Base-by-base conservation (phyloP, 1,140 invertebrate species). In the Drosophila pectinifera region DNA sequence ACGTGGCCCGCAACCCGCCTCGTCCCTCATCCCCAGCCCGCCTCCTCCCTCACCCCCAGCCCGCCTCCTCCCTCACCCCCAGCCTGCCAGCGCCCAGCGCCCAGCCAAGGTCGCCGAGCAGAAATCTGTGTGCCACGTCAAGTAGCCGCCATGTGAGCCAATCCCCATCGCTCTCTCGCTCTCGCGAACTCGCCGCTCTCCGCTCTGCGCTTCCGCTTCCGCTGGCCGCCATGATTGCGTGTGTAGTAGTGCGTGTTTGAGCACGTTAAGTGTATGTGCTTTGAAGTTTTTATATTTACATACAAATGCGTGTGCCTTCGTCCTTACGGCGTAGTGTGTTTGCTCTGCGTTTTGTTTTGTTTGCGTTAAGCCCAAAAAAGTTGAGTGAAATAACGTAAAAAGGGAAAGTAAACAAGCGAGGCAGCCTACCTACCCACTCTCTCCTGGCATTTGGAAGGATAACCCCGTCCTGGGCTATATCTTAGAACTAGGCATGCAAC, bases 271-370 rank as follows among this genome's bases (percentile, higher is more conserved):
- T 89, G 80, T 80, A 57, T 89, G 72, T 88, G 84, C 83, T 88
- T 88, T 88, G 80, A 88, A 88, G 79, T 86, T 88, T 86, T 79
- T 64, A 85, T 78, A 86, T 85, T 85, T 81, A 64, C 78, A 86
- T 78, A 86, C 78, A 81, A 78, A 74, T 74, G 64, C 61, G 59
- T 68, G 38, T 72, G 58, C 56, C 26, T 34, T 68, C 31, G 22
- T 56, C 18, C 59, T 42, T 18, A 39, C 3, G 46, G 11, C 48
- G 34, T 11, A 69, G 57, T 79, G 38, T 86, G 83, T 86, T 86
- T 86, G 72, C 63, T 83, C 77, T 73, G 72, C 80, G 79, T 83
- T 89, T 73, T 88, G 83, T 89, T 88, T 76, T 88, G 80, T 80
- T 79, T 83, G 79, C 72, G 26, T 59, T 79, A 65, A 86, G 55